These are phyloP conservation scores for Cnemophilus loriae DNA, from an alignment of 2,113 vertebrate genomes.

Conservation along the genomic window DNA sequence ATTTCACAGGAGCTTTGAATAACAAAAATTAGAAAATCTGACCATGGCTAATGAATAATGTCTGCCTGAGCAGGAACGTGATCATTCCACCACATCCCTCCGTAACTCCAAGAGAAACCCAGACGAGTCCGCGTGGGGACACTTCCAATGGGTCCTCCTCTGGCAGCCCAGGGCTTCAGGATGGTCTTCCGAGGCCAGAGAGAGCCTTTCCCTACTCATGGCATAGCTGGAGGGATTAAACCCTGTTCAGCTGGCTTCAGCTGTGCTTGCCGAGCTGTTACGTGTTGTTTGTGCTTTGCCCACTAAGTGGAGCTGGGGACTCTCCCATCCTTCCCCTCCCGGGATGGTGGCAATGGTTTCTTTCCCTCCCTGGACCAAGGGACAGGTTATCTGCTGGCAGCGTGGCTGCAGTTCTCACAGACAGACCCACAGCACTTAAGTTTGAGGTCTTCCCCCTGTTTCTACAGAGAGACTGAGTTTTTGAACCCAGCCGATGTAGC, in stretches of 20 bases:
- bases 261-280: background rate
- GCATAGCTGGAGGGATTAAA: background rate
- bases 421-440: fast-evolving
- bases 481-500: background rate
- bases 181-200: background rate
- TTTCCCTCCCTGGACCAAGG: background rate
- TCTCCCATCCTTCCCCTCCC: background rate
- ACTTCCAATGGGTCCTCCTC: background rate
- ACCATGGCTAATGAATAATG: background rate
- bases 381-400: background rate
- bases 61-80: background rate
- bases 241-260: fast-evolving
- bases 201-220: background rate
- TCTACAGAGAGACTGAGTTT: background rate
- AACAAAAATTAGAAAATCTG: background rate
- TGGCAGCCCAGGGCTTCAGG: background rate
- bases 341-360: background rate
- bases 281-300: constrained; percentile 45
- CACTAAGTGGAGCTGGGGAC: constrained; percentile 54
- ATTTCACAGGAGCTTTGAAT: background rate
- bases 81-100: fast-evolving
- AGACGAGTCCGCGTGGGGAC: fast-evolving
- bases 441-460: background rate
- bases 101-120: background rate
- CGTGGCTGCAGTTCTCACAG: background rate